Evolutionary conservation across 2,113 vertebrate genomes (phyloP).

Genomic region (Malaclemys terrapin): DNA sequence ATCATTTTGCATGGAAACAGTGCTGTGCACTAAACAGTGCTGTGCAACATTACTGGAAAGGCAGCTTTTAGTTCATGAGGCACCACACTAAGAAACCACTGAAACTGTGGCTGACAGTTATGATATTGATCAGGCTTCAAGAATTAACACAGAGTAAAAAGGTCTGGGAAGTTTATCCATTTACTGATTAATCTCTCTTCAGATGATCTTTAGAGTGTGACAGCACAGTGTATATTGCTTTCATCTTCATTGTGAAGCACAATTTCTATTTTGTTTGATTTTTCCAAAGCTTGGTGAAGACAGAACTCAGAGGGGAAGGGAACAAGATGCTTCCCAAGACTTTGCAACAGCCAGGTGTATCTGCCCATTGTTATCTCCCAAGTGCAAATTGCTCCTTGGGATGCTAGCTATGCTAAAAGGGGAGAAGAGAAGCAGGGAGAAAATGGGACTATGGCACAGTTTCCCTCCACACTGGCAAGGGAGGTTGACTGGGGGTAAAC

Average conservation of each 20-base stretch:
- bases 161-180: constrained; percentile 38
- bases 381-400: neutral
- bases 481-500: neutral
- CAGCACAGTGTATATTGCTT: neutral
- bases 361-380: neutral
- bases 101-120: constrained; percentile 43
- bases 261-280: neutral
- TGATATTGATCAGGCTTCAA: constrained; percentile 41
- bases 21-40: neutral
- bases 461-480: neutral
- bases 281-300: neutral
- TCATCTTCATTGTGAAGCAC: neutral
- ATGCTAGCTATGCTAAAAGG: neutral
- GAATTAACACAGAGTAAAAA: constrained; percentile 38
- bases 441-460: neutral
- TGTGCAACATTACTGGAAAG: neutral
- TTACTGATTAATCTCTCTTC: constrained; percentile 35
- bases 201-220: constrained; percentile 20
- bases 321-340: fast-evolving
- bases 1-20: constrained; percentile 13
- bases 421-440: neutral
- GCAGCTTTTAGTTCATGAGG: neutral
- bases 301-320: neutral
- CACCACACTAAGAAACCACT: neutral
- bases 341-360: neutral